Base-by-base conservation (phyloP, 2,888 invertebrate genomes). In the Macrosiphum euphorbiae region DNA sequence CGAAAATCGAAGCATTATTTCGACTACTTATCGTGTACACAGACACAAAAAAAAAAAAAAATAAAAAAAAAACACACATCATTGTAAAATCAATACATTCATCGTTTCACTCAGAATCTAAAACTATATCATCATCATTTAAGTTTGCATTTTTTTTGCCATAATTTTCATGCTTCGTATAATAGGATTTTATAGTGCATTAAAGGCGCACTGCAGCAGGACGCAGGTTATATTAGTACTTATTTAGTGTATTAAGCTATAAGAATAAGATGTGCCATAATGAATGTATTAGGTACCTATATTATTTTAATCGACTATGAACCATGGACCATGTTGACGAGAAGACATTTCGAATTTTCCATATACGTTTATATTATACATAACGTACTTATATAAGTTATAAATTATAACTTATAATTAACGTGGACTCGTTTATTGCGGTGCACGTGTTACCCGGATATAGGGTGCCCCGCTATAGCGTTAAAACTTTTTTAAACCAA, bases 401-500 rank as follows among this genome's bases (percentile, higher is more conserved):
- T 35, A 78, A 58, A 58, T 26, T 20, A 78, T 35, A 78, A 35
- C 35, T 78, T 16, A 35, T 78, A 78, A 78, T 78, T 20, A 78
- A 78, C 35, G 20, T 35, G 8, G 20, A 35, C 78, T 35, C 20
- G 20, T 35, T 8, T 78, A 78, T 35, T 78, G 35, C 8, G 35
- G 78, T 78, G 20, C 78, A 78, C 35, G 78, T 78, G 78, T 78
- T 35, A 78, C 20, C 78, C 78, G 78, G 78, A 78, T 78, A 78
- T 78, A 78, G 78, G 78, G 78, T 78, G 78, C 20, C 35, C 78
- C 8, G 35, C n/a, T n/a, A 8, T 8, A 78, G 35, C 35, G 35
- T 78, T 78, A 78, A 78, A 78, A 78, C 78, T 78, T 78, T 78
- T 78, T 78, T 78, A 35, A 78, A 35, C 35, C 78, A 55, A 55